Percentiles rank a stretch among this genome's conserved stretches.
These are phyloP conservation scores for Mylabris sibirica DNA, from an alignment of 2,888 invertebrate genomes.

Conservation along the genomic window DNA sequence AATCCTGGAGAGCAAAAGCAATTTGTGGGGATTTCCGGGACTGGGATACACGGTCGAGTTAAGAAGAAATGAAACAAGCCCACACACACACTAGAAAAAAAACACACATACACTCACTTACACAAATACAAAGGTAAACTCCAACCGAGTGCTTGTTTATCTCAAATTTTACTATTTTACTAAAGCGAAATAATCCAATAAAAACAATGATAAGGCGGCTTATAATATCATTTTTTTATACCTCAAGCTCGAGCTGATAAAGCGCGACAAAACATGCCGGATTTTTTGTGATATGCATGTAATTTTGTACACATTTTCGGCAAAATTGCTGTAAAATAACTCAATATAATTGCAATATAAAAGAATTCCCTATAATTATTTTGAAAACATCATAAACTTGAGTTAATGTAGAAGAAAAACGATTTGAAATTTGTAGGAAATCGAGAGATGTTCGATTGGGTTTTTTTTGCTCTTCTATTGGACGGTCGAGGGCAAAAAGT, in stretches of 20 bases:
- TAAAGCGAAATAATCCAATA: slow-evolving; percentile 25
- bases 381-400: not conserved
- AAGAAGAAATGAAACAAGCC: slow-evolving; percentile 20
- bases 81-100: not conserved
- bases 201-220: slow-evolving; percentile 25
- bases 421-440: not conserved
- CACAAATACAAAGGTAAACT: not conserved
- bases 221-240: slow-evolving; percentile 24
- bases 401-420: not conserved
- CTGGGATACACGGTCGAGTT: slow-evolving; percentile 15
- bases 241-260: too few relatives aligned
- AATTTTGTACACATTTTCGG: too few relatives aligned
- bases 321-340: not conserved
- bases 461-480: not conserved
- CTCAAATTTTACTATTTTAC: slow-evolving; percentile 24
- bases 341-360: not conserved
- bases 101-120: not conserved
- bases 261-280: too few relatives aligned
- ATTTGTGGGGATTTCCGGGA: slow-evolving; percentile 44
- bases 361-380: not conserved
- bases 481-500: not conserved
- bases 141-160: not conserved
- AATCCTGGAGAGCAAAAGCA: slow-evolving; percentile 46
- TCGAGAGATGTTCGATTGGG: too few relatives aligned
- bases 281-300: not conserved